Percentiles rank a stretch among this genome's conserved stretches.
These are phyloP conservation scores for Cheilosia urbana DNA, from an alignment of 2,888 invertebrate genomes.

Conservation along the genomic window DNA sequence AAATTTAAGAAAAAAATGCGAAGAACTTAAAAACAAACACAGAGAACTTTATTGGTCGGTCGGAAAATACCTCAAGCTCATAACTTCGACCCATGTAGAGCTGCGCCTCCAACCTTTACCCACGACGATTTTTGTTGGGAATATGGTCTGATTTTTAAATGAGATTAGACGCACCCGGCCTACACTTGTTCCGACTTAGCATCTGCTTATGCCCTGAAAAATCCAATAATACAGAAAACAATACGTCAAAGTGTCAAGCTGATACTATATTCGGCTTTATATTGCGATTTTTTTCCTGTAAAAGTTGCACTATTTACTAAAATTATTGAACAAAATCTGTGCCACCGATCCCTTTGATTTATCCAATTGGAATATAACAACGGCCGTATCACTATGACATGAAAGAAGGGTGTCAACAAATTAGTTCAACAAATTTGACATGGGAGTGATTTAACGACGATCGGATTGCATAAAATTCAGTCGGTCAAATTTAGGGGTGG, in stretches of 20 bases:
- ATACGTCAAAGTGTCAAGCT: conserved; percentile 60
- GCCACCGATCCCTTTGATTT: conserved; percentile 9
- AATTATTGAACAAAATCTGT: conserved; percentile 44
- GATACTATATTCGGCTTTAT: conserved; percentile 6
- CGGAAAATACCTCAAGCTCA: too few species aligned
- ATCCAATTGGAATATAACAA: conserved; percentile 24
- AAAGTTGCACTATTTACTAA: conserved; percentile 51
- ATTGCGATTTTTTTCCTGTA: conserved; percentile 21
- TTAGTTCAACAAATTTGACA: conserved; percentile 71
- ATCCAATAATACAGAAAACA: conserved; percentile 21
- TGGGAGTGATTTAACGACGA: conserved; percentile 72
- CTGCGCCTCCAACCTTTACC: too few species aligned
- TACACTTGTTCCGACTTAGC: not conserved
- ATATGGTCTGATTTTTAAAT: not conserved
- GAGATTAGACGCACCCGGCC: not conserved
- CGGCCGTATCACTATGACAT: not conserved
- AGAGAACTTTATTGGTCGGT: too few species aligned
- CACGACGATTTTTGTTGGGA: too few species aligned
- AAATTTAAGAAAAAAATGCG: too few species aligned
- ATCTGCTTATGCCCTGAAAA: conserved; percentile 43
- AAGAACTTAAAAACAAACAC: too few species aligned
- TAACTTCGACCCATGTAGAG: too few species aligned
- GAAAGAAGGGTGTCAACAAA: conserved; percentile 50
- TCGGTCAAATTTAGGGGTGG: conserved; percentile 35
- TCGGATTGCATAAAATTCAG: conserved; percentile 64